Conservation (phyloP, 2,888 invertebrate species). For the Drosophila melanosoma region DNA sequence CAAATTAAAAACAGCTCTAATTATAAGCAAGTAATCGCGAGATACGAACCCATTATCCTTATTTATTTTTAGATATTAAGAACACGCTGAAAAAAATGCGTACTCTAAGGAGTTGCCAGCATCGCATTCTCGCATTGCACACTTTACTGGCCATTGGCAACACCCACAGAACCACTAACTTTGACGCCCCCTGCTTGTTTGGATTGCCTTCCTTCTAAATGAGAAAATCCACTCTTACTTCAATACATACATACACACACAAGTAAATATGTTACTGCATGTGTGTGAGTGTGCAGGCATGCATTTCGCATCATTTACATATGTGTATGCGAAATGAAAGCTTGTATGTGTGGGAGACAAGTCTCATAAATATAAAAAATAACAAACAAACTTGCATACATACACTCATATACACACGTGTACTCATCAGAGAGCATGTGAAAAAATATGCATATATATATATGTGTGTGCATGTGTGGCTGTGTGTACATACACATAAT, state of each 20-base stretch:
- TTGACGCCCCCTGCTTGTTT: constrained; percentile 1
- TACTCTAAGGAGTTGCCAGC: not conserved
- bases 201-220: constrained; percentile 41
- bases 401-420: not conserved
- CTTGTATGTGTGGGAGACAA: constrained; percentile 9
- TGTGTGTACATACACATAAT: constrained; percentile 51
- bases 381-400: constrained; percentile 1
- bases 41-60: not conserved
- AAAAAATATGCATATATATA: constrained; percentile 5
- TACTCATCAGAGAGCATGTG: constrained; percentile 8
- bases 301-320: constrained; percentile 3
- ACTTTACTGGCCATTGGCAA: not conserved
- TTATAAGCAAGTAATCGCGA: not conserved
- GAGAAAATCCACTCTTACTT: constrained; percentile 42
- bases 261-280: not conserved
- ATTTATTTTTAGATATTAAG: not conserved
- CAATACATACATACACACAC: not conserved
- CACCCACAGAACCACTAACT: constrained; percentile 12
- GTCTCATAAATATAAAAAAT: constrained; percentile 15
- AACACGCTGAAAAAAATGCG: not conserved
- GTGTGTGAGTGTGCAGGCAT: not conserved
- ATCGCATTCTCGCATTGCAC: not conserved
- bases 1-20: not conserved
- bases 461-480: constrained; percentile 1
- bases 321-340: not conserved